Percentiles rank a stretch among this genome's conserved stretches.
phyloP scores from a whole-genome alignment of 2,113 vertebrate genomes.

The Epinephelus cyanopodus region DNA sequence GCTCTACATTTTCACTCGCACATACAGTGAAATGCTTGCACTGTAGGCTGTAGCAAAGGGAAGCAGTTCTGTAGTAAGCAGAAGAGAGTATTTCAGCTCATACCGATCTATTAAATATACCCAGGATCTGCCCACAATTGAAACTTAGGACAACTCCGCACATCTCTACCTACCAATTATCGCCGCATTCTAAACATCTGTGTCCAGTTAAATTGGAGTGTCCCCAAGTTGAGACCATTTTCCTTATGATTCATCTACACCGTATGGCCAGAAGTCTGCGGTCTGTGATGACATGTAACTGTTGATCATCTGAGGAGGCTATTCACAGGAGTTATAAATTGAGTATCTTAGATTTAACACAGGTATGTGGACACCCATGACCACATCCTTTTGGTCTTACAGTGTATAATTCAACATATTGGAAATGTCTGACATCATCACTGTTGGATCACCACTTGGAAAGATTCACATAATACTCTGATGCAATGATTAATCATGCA shows the following conservation, averaged over 20 bases:
- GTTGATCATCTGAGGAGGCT: not conserved
- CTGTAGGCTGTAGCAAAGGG: no score
- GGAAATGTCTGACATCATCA: no score
- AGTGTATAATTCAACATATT: not conserved
- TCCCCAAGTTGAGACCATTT: no score
- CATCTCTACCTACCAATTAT: no score
- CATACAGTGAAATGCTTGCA: not conserved
- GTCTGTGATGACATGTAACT: not conserved
- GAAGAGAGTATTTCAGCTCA: no score
- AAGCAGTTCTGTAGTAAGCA: no score
- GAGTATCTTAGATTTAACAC: not conserved
- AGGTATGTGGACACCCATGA: not conserved
- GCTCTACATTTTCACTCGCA: not conserved
- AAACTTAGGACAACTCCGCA: no score
- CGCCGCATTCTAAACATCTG: not conserved
- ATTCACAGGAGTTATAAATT: not conserved
- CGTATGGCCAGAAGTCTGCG: not conserved
- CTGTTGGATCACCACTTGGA: not conserved
- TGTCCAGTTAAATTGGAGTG: not conserved
- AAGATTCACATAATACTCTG: not conserved
- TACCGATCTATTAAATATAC: no score
- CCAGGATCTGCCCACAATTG: no score
- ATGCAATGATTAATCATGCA: not conserved
- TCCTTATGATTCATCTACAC: not conserved
- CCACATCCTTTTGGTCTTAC: not conserved